Evolutionary conservation across 2,113 vertebrate genomes (phyloP).

Genomic region (Pungitius pungitius): DNA sequence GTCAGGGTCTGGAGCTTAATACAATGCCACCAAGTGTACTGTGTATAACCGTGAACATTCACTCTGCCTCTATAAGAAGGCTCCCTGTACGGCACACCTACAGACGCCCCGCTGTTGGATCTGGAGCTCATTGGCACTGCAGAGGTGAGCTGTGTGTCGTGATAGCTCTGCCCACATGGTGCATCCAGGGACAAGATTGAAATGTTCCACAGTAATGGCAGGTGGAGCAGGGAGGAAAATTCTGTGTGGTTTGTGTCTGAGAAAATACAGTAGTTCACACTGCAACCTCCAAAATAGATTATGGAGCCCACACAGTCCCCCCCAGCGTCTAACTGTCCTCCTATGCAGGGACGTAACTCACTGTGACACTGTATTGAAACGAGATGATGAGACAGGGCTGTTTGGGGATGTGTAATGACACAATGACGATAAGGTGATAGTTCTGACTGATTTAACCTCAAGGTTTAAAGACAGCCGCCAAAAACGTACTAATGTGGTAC

Average conservation of each 20-base stretch:
- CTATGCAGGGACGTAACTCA: constrained; percentile 38
- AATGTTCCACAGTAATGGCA: constrained; percentile 34
- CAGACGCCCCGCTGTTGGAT: constrained; percentile 32
- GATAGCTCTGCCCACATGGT: constrained; percentile 51
- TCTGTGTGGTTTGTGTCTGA: constrained; percentile 35
- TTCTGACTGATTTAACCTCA: constrained; percentile 51
- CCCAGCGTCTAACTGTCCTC: constrained; percentile 14
- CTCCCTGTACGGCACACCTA: constrained; percentile 22
- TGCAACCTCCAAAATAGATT: constrained; percentile 18
- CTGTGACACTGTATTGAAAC: constrained; percentile 34
- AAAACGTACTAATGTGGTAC: constrained; percentile 6
- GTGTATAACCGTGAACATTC: not conserved
- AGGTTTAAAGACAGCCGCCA: constrained; percentile 39
- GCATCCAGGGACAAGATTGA: constrained; percentile 40
- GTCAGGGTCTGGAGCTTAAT: not conserved
- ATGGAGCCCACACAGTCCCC: constrained; percentile 16
- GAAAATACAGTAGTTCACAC: constrained; percentile 33
- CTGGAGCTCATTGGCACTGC: constrained; percentile 30
- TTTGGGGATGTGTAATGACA: constrained; percentile 58
- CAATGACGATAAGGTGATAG: constrained; percentile 57
- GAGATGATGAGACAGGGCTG: constrained; percentile 25
- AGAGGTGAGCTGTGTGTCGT: too few relatives aligned
- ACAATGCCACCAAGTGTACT: not conserved
- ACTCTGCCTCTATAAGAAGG: constrained; percentile 29
- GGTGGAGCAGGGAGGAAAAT: constrained; percentile 20